Evolutionary conservation across 2,888 invertebrate genomes (phyloP).

Genomic region (Campoplex nolae): DNA sequence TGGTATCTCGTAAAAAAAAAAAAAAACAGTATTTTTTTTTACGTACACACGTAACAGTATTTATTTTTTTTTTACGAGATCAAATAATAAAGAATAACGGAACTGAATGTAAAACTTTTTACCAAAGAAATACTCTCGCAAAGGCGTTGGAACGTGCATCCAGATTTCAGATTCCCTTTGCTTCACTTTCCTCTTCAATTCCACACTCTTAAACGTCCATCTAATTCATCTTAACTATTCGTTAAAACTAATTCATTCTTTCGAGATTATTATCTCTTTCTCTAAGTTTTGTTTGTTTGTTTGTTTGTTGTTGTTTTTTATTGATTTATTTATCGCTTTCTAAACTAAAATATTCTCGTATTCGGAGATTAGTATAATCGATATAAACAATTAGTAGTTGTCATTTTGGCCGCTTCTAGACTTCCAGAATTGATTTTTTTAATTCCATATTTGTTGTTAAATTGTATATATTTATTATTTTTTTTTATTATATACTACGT

Average conservation of each 20-base stretch:
- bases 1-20: background rate
- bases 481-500: constrained; percentile 36
- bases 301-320: background rate
- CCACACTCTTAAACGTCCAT: constrained; percentile 38
- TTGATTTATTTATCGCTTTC: constrained; percentile 10
- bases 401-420: constrained; percentile 82
- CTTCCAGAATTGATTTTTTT: constrained; percentile 65
- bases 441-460: constrained; percentile 37
- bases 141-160: constrained; percentile 23
- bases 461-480: constrained; percentile 3
- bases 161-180: background rate
- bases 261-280: constrained; percentile 54
- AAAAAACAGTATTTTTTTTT: background rate
- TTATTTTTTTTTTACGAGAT: background rate
- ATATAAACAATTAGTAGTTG: constrained; percentile 73
- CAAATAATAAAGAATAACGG: background rate
- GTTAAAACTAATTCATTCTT: constrained; percentile 54
- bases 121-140: background rate
- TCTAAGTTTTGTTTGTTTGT: constrained; percentile 27
- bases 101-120: background rate
- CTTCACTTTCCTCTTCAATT: constrained; percentile 28
- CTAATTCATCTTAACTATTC: constrained; percentile 34
- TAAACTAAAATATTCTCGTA: constrained; percentile 51
- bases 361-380: constrained; percentile 72
- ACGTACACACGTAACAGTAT: too few relatives aligned